Evolutionary conservation across 1,140 invertebrate genomes (phyloP).

Genomic region (Caenorhabditis inopinata): DNA sequence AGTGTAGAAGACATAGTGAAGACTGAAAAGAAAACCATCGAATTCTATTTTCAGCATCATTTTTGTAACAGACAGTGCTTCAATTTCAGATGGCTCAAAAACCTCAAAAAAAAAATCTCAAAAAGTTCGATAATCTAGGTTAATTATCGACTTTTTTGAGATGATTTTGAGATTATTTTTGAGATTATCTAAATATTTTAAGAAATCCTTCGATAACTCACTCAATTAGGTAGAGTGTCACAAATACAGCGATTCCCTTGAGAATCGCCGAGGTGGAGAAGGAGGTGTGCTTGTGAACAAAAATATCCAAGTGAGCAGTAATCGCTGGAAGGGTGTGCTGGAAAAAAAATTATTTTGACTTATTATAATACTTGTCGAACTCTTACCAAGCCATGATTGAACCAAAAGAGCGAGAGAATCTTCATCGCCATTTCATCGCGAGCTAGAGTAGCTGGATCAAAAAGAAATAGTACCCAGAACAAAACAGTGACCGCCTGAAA

Average conservation of each 20-base stretch:
- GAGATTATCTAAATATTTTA: not conserved
- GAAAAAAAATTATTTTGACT: not conserved
- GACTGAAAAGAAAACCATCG: constrained; percentile 48
- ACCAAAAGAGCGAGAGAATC: constrained; percentile 46
- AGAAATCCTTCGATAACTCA: constrained; percentile 40
- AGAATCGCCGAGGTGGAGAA: constrained; percentile 38
- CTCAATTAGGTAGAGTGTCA: constrained; percentile 48
- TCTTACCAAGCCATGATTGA: constrained; percentile 53
- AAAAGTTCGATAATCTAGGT: too few relatives aligned
- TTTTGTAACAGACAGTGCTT: not conserved
- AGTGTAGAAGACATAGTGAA: constrained; percentile 51
- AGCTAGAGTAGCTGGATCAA: constrained; percentile 50
- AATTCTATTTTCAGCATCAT: not conserved
- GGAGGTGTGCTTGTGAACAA: constrained; percentile 40
- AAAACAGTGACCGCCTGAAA: constrained; percentile 54
- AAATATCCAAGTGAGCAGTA: constrained; percentile 48
- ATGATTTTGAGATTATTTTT: too few relatives aligned
- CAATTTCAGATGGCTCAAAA: too few relatives aligned
- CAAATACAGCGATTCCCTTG: constrained; percentile 42
- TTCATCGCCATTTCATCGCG: constrained; percentile 50
- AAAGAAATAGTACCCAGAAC: constrained; percentile 53
- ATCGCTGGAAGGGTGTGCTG: constrained; percentile 53
- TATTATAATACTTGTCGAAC: not conserved
- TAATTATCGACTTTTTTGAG: too few relatives aligned
- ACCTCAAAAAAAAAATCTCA: too few relatives aligned